Evolutionary conservation across 2,797 vertebrate species (phyloP), one percentile per base, ranked within the genome.

Genomic region (Limosa lapponica): DNA sequence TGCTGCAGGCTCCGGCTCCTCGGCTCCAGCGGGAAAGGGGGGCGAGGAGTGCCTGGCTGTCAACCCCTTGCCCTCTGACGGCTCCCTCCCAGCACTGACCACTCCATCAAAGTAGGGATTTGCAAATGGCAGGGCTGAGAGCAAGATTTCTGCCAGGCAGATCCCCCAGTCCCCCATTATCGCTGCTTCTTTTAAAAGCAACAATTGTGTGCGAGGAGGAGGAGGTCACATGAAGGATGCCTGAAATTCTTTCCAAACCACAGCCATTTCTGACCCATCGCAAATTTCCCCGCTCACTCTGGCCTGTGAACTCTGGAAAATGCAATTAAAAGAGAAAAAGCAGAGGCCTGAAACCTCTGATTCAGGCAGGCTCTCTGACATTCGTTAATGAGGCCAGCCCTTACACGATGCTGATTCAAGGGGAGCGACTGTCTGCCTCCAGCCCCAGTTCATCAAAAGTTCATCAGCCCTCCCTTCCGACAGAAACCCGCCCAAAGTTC

Each of bases 201-300:
- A 84, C 84, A 95, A 93, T 96, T 94, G 95, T 95, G 93, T 30
- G n/a, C 43, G 30, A 95, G 67, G 92, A 96, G 91, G 92, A 96
- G 95, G 88, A 96, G 96, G 94, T 78, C 20, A 95, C 89, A 93
- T 93, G 96, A 96, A 96, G 89, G 96, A 97, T 98, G 96, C 97
- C 96, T 94, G 95, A 96, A 96, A 98, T 97, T 98, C 98, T 97
- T 98, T 97, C 98, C 96, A 97, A 98, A 96, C 97, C 96, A 86
- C 97, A 97, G 80, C 74, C 93, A 64, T 94, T 96, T 96, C 92
- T 96, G 96, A 97, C 87, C 85, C 93, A 93, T 88, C 82, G 59
- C 79, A 95, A 97, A 95, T 97, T 95, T 93, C 91, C 89, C 85
- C 13, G 65, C 91, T 97, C 95, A 88, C 82, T 73, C 90, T 82